Percentiles rank a stretch among this genome's conserved stretches.
Evolutionary conservation across 2,113 vertebrate genomes (phyloP).

Genomic region (Dipodomys spectabilis): DNA sequence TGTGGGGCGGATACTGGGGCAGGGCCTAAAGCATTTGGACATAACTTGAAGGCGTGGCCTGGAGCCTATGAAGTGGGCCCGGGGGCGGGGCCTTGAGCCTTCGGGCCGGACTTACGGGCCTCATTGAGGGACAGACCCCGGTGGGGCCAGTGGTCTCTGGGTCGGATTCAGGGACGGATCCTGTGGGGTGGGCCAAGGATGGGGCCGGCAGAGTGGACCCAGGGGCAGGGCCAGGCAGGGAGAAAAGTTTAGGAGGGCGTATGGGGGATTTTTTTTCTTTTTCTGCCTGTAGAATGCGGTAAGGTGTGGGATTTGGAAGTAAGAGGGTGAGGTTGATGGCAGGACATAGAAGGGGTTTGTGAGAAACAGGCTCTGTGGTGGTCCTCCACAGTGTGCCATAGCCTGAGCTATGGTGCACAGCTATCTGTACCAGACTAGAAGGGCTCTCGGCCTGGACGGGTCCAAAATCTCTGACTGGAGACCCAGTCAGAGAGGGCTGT

Average conservation of each 20-base stretch:
- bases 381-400: background rate
- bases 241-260: no score
- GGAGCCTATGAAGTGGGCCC: background rate
- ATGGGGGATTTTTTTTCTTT: background rate
- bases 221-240: accelerated
- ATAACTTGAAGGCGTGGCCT: no score
- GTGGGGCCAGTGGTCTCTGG: no score
- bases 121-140: no score
- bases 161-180: no score
- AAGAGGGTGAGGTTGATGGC: background rate
- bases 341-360: constrained; percentile 83
- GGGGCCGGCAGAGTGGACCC: background rate
- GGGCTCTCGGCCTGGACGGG: constrained; percentile 85
- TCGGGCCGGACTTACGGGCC: no score
- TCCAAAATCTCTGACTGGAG: constrained; percentile 82
- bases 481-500: constrained; percentile 54
- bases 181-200: no score
- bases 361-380: constrained; percentile 74
- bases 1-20: no score
- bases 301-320: background rate
- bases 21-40: no score
- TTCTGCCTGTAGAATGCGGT: background rate
- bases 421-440: constrained; percentile 83
- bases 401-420: constrained; percentile 88
- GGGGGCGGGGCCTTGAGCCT: no score